Base-by-base conservation (phyloP, 1,140 invertebrate species). In the Adoxophyes honmai region DNA sequence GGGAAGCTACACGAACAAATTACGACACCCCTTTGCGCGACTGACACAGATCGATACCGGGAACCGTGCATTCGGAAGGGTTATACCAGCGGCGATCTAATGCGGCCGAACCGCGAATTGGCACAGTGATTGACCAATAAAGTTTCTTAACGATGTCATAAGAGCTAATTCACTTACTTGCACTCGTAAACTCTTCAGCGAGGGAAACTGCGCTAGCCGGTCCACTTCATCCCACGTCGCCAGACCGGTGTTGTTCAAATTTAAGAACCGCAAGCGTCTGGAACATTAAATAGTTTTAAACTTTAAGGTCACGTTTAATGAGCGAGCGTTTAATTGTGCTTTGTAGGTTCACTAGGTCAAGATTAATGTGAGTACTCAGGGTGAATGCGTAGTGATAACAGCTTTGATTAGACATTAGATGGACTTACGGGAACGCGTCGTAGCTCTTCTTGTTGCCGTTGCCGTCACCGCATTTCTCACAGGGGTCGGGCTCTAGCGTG, bases 181-280 rank as follows among this genome's bases (percentile, higher is more conserved):
- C 58, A 98, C 92, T 64, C 96, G 90, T 28, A 98, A 90, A 87
- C 96, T 96, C 64, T 92, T 92, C n/a, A 98, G 86, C 10, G 92
- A 91, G 0, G 95, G 95, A 87, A 97, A 97, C 59, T 92, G 92
- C 13, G 94, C 93, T 34, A 98, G 90, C 64, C 93, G 90, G 68
- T 97, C 96, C 51, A 98, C 93, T 71, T 98, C 96, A 68, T 95
- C 93, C 97, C 97, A 98, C 8, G 94, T 93, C 9, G 93, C 91
- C 18, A 98, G 80, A 15, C 94, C 90, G 0, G 95, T 96, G 53
- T 95, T 95, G 76, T 96, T 97, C 11, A 98, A 89, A 80, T 97
- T 97, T 7, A 98, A 89, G 81, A 94, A 93, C 73, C 93, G 91
- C 35, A 97, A 89, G 68, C 92, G 92, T 37, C 92, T 92, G 82